These are phyloP conservation scores for Mesitornis unicolor DNA, from an alignment of 2,113 vertebrate genomes.

Conservation along the genomic window DNA sequence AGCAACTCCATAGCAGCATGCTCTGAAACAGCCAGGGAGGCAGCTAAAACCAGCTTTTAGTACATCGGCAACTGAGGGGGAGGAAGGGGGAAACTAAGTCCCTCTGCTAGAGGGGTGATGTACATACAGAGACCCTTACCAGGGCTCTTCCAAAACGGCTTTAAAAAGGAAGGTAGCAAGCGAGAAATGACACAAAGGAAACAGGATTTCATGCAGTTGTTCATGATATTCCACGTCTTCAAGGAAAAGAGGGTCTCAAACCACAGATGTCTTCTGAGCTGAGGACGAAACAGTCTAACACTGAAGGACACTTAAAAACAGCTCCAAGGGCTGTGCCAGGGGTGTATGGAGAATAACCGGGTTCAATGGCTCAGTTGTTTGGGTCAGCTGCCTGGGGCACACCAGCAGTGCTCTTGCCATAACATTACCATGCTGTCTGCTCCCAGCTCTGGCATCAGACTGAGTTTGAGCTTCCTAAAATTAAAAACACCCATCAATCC, in stretches of 20 bases:
- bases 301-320: not conserved
- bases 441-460: not conserved
- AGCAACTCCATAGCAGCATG: not conserved
- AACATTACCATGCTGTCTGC: not conserved
- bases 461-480: not conserved
- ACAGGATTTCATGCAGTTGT: fast-evolving
- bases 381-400: not conserved
- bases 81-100: not conserved
- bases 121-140: not conserved
- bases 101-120: not conserved
- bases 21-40: not conserved
- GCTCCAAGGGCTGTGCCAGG: not conserved
- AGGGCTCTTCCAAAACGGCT: not conserved
- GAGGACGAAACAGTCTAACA: not conserved
- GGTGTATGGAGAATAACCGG: not conserved
- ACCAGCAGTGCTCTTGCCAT: not conserved
- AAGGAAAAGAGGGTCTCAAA: not conserved
- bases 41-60: not conserved
- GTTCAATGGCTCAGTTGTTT: not conserved
- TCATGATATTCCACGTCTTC: not conserved
- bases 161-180: not conserved
- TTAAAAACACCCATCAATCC: not conserved
- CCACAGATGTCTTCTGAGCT: not conserved
- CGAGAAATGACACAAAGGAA: not conserved
- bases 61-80: fast-evolving